Base-by-base conservation (phyloP, 1,140 invertebrate genomes). In the Harlomillsia oculata region DNA sequence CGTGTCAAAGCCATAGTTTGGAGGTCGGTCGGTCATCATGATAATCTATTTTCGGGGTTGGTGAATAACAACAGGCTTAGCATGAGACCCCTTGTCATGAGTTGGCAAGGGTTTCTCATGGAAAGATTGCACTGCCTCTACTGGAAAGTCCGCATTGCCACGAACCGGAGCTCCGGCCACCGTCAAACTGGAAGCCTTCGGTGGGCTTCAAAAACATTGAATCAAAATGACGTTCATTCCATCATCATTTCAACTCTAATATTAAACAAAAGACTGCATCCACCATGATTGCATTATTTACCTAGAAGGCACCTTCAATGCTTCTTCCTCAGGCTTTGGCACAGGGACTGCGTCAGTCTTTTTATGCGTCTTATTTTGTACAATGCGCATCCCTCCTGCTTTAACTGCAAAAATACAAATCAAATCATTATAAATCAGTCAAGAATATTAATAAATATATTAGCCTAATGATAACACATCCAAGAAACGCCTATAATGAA, bases 331-430 rank as follows among this genome's bases (percentile, higher is more conserved):
- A 14, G 50, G 66, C 67, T 68, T 67, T 18, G 68, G 67, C 23
- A 71, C 69, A 52, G 73, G n/a, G n/a, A n/a, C 72, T 21, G 61
- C 44, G 28, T 69, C 61, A 50, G 70, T 67, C 32, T 66, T 60
- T 49, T 82, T 78, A 0, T 62, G 78, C 5, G 75, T 74, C 72
- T 91, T 91, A 67, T 92, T 84, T 65, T 92, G 88, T 5, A 85
- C 89, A 67, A 93, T 89, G 58, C 89, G 77, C 89, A 91, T 92
- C 2, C 87, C 87, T 20, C 89, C 88, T 58, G 85, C 89, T 77
- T 91, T 93, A 0, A 90, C 88, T 91, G 71, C 55, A 74, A 74
- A 67, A 56, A 16, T 14, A 28, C 3, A 16, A 21, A 29, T 32
- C n/a, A 34, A 16, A 59, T 52, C 51, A 67, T 16, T 14, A 28